phyloP scores from a whole-genome alignment of 2,797 vertebrate species.

The Anabacerthia variegaticeps region DNA sequence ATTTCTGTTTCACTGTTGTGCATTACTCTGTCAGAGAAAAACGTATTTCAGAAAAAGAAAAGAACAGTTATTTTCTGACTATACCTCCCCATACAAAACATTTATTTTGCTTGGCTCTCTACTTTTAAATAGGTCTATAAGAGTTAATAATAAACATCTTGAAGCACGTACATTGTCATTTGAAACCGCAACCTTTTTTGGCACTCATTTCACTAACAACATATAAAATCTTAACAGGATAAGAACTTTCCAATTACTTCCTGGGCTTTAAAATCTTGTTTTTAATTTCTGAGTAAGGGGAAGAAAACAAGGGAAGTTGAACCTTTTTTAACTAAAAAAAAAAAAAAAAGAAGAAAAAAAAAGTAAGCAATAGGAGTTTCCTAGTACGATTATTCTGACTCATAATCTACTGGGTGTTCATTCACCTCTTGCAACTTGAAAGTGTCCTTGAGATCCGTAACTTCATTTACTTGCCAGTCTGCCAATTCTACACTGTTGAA shows the following conservation, averaged over 20 bases:
- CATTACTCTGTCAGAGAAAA: background rate
- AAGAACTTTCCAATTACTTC: background rate
- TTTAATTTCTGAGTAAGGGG: background rate
- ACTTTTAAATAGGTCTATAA: background rate
- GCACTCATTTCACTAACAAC: background rate
- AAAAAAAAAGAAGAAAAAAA: background rate
- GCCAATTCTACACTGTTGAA: conserved; percentile 16
- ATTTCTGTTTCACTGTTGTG: background rate
- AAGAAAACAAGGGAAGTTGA: background rate
- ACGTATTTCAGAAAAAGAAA: background rate
- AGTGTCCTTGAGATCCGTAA: conserved; percentile 32
- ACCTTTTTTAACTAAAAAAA: background rate
- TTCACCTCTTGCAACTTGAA: conserved; percentile 22
- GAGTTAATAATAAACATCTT: background rate
- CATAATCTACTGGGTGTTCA: background rate
- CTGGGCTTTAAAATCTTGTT: background rate
- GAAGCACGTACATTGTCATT: background rate
- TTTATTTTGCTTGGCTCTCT: background rate
- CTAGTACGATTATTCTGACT: background rate
- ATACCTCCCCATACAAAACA: background rate
- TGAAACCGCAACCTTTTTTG: background rate
- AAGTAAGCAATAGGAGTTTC: background rate
- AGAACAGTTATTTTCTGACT: background rate
- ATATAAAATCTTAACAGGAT: background rate
- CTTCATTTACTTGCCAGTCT: conserved; percentile 1